Conservation (phyloP, 2,888 invertebrate species). For the Plutella xylostella region DNA sequence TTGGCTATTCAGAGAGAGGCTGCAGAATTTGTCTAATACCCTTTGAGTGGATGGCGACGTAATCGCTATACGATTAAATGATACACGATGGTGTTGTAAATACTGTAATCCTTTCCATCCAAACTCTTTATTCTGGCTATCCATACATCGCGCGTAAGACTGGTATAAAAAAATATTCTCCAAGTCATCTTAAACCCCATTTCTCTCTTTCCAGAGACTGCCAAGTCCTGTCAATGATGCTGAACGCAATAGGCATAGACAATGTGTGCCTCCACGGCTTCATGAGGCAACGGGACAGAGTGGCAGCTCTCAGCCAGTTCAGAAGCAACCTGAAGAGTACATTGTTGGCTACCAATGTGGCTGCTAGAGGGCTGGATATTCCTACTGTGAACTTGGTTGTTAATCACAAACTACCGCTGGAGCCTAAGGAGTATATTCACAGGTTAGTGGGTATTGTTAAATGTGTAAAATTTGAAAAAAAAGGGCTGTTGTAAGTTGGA, state of each 20-base stretch:
- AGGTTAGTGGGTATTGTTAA: constrained; percentile 32
- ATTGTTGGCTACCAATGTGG: constrained; percentile 96
- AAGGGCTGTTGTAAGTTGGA: too few relatives aligned
- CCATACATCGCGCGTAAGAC: too few relatives aligned
- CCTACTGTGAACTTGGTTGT: constrained; percentile 95
- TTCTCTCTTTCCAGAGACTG: constrained; percentile 85
- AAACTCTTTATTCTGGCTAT: too few relatives aligned
- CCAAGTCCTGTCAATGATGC: constrained; percentile 89
- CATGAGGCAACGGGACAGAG: constrained; percentile 88
- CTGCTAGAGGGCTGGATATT: constrained; percentile 95
- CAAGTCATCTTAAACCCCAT: too few relatives aligned
- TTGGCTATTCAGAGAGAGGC: too few relatives aligned
- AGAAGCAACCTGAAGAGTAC: constrained; percentile 90
- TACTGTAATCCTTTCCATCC: too few relatives aligned
- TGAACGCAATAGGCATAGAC: constrained; percentile 88
- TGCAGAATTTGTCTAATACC: too few relatives aligned
- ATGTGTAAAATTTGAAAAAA: too few relatives aligned
- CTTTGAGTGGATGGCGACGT: too few relatives aligned
- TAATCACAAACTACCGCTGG: constrained; percentile 92
- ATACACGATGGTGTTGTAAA: too few relatives aligned
- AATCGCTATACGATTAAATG: too few relatives aligned
- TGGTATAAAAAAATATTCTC: too few relatives aligned
- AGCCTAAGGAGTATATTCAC: constrained; percentile 95
- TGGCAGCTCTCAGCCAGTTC: constrained; percentile 88
- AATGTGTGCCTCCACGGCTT: constrained; percentile 94